Evolutionary conservation across 2,113 vertebrate genomes (phyloP).

Genomic region (Gopherus evgoodei): DNA sequence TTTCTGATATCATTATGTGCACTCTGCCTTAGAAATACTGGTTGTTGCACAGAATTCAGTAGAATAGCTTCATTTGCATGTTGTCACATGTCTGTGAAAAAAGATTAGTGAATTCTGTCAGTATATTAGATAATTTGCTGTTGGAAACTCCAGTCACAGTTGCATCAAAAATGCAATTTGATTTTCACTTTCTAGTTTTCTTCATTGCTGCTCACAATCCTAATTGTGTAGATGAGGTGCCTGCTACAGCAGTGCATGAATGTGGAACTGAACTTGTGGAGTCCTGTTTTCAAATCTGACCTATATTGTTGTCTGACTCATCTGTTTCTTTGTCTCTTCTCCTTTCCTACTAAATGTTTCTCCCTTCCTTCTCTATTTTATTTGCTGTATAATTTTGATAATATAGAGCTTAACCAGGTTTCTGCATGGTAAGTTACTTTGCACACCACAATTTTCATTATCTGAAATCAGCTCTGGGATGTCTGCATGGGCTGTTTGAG

Average conservation of each 20-base stretch:
- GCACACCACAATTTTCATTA: constrained; percentile 18
- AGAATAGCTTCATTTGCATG: background rate
- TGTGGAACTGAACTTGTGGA: background rate
- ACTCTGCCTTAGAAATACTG: background rate
- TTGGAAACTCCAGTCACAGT: background rate
- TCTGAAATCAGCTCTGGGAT: background rate
- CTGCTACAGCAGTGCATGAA: background rate
- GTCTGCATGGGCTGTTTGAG: background rate
- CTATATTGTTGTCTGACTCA: background rate
- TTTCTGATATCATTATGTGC: background rate
- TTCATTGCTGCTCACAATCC: background rate
- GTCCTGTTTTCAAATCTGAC: background rate
- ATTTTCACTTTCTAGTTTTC: background rate
- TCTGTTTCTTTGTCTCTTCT: background rate
- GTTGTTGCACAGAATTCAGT: fast-evolving
- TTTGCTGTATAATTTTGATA: background rate
- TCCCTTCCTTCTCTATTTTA: constrained; percentile 37
- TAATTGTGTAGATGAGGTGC: background rate
- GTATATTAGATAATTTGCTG: background rate
- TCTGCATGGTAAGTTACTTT: constrained; percentile 6
- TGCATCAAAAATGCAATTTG: background rate
- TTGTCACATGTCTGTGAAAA: background rate
- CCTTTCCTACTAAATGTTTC: background rate
- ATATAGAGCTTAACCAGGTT: background rate
- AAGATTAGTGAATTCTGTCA: background rate